Percentiles rank a stretch among this genome's conserved stretches.
These are phyloP conservation scores for Ridgeia piscesae DNA, from an alignment of 1,140 invertebrate genomes.

Conservation along the genomic window DNA sequence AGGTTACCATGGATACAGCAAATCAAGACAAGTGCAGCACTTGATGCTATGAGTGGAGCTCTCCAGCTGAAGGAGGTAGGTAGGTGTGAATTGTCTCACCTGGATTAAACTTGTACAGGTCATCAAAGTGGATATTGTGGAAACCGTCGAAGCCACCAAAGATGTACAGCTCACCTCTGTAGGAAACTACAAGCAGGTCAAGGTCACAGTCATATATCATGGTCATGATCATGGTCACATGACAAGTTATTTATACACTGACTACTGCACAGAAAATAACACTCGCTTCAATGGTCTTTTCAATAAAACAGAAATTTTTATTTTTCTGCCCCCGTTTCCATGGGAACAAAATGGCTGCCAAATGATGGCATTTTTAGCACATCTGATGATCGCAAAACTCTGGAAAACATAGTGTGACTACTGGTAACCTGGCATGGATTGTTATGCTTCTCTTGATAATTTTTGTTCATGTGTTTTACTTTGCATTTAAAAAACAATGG, in stretches of 20 bases:
- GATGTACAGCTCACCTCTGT: slow-evolving; percentile 76
- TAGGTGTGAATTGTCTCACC: slow-evolving; percentile 45
- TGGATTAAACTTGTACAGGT: slow-evolving; percentile 73
- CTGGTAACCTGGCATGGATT: no score
- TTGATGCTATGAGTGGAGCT: not conserved
- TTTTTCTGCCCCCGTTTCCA: no score
- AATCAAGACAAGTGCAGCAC: not conserved
- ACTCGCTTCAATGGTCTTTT: not conserved
- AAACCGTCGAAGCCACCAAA: slow-evolving; percentile 86
- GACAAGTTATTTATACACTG: not conserved
- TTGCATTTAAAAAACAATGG: no score
- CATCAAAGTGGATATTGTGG: slow-evolving; percentile 75
- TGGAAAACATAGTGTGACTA: no score
- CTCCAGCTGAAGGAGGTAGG: not conserved
- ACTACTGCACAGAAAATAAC: not conserved
- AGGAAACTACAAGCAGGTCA: slow-evolving; percentile 65
- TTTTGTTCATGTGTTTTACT: no score
- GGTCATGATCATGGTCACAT: not conserved
- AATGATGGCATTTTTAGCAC: no score
- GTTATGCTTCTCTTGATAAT: no score
- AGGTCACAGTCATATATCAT: not conserved
- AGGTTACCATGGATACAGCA: not conserved
- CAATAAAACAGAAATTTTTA: no score
- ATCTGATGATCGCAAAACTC: no score
- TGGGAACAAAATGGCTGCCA: no score